These are phyloP conservation scores for Podarcis siculus DNA, from an alignment of 2,797 vertebrate genomes.

Conservation along the genomic window DNA sequence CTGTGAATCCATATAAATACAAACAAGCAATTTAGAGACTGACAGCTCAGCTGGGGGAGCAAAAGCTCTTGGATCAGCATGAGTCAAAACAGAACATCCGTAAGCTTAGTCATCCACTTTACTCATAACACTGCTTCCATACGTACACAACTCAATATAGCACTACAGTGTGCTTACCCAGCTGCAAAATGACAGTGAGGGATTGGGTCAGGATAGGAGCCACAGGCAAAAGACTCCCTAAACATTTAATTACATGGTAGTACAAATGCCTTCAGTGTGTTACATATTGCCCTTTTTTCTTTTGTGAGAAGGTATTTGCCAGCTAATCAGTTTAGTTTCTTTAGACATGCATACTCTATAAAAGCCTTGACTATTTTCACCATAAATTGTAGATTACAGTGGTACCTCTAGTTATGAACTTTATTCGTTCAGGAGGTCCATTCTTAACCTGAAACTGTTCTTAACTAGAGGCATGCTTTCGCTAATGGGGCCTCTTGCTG, in stretches of 20 bases:
- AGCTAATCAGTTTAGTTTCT: neutral
- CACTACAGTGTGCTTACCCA: neutral
- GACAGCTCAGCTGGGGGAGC: no score
- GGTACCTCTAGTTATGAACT: no score
- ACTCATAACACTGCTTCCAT: neutral
- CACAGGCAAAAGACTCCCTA: neutral
- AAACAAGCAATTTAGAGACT: neutral
- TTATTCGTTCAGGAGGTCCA: no score
- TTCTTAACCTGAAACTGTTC: no score
- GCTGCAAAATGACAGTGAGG: neutral
- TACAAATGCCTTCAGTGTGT: neutral
- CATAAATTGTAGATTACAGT: neutral
- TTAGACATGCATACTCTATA: neutral
- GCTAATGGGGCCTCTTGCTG: no score
- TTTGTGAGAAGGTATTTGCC: neutral
- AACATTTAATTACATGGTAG: neutral
- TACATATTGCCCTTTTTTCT: neutral
- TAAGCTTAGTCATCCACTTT: neutral
- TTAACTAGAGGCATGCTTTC: no score
- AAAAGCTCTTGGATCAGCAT: no score
- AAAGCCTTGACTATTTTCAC: neutral
- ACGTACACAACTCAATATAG: neutral
- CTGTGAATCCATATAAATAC: no score
- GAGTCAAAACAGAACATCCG: neutral
- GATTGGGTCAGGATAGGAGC: neutral